These are phyloP conservation scores for Galeruca laticollis DNA, from an alignment of 2,888 invertebrate species.

Conservation along the genomic window DNA sequence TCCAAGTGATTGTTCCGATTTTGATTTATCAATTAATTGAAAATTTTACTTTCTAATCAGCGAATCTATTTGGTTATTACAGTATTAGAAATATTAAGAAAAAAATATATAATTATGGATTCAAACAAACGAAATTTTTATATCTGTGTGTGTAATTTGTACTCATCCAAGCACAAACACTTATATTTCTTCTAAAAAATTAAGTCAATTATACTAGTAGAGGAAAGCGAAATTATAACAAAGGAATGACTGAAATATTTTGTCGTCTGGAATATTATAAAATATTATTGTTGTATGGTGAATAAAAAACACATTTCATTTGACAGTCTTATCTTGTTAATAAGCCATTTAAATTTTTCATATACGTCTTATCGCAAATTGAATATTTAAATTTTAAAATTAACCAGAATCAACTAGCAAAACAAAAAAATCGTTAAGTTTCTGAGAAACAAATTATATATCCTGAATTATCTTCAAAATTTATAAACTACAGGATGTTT, in stretches of 20 bases:
- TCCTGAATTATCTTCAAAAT: too few species aligned
- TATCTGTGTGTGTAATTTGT: neutral
- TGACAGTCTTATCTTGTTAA: neutral
- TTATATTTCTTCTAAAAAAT: neutral
- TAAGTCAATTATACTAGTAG: neutral
- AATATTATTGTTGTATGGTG: too few species aligned
- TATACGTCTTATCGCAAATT: constrained; percentile 2
- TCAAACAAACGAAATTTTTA: neutral
- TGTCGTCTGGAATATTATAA: too few species aligned
- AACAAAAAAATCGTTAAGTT: neutral
- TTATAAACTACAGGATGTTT: too few species aligned
- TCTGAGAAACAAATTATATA: neutral
- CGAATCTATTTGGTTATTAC: neutral
- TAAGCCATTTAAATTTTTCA: neutral
- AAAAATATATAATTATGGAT: neutral
- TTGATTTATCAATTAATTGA: neutral
- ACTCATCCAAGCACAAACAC: constrained; percentile 1
- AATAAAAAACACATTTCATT: too few species aligned
- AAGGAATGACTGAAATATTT: too few species aligned
- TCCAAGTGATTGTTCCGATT: neutral
- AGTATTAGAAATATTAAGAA: neutral
- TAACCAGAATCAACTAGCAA: neutral
- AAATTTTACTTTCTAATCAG: neutral
- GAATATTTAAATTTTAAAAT: neutral
- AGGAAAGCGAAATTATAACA: too few species aligned